Percentiles rank a stretch among this genome's conserved stretches.
phyloP scores from a whole-genome alignment of 2,888 invertebrate species.

The Vesta saturnalis region DNA sequence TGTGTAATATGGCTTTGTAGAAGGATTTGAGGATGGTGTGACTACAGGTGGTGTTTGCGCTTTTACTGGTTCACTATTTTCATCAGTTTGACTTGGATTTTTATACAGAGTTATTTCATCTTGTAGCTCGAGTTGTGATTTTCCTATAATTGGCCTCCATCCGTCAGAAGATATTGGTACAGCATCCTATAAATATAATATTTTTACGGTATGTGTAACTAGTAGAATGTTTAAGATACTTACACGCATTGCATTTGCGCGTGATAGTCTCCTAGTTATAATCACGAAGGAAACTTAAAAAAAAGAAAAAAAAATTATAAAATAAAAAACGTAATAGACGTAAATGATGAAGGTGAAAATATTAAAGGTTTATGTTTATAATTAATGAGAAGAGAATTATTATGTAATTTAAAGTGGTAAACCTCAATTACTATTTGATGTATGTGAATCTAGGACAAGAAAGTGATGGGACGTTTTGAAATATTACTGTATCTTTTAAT shows the following conservation, averaged over 20 bases:
- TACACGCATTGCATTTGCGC: background rate
- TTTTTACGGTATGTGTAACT: background rate
- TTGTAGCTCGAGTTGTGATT: slow-evolving; percentile 36
- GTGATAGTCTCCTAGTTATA: background rate
- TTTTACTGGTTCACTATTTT: slow-evolving; percentile 46
- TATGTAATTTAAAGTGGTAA: background rate
- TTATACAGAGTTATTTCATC: slow-evolving; percentile 53
- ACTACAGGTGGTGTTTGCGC: slow-evolving; percentile 25
- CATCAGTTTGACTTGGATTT: slow-evolving; percentile 46
- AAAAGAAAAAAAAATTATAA: background rate
- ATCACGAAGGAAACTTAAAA: background rate
- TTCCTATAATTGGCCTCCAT: slow-evolving; percentile 70
- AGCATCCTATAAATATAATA: slow-evolving; percentile 48
- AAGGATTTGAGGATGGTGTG: slow-evolving; percentile 30
- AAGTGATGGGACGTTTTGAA: background rate
- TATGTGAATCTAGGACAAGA: slow-evolving; percentile 2
- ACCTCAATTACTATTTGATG: background rate
- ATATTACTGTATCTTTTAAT: slow-evolving; percentile 3
- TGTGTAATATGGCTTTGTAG: slow-evolving; percentile 32
- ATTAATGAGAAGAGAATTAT: background rate
- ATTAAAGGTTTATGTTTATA: no score
- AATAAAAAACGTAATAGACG: no score
- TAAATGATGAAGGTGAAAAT: no score
- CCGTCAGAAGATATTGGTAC: slow-evolving; percentile 68
- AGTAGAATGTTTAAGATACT: background rate